Base-by-base conservation (phyloP, 2,113 vertebrate species). In the Pseudopodoces humilis region DNA sequence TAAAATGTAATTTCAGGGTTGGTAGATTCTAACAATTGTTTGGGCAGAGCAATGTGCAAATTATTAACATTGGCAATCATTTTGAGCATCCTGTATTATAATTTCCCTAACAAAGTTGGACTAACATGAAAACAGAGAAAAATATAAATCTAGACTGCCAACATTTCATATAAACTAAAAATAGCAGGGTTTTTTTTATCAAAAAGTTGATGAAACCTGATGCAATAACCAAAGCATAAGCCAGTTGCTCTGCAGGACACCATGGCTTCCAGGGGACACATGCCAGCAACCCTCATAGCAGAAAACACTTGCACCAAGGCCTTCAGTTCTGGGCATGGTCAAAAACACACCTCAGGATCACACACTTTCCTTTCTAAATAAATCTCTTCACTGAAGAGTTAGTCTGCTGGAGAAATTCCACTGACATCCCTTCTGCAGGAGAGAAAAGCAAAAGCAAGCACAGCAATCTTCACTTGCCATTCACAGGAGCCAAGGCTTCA, bases 301-400 rank as follows among this genome's bases (percentile, higher is more conserved):
- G 23, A 0, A 39, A 37, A 28, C 14, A 3, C 2, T 16, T 1
- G 0, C 24, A 28, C 11, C 25, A 53, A 39, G 43, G 8, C 15
- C 15, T 35, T 90, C 13, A 1, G 22, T 41, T 68, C 37, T n/a
- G 25, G 11, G 31, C 8, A 25, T 1, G 1, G 13, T n/a, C 9
- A 58, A 55, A 37, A 87, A 35, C 17, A 27, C 1, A 3, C 17
- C 3, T 2, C 23, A 33, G 35, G 25, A n/a, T 23, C 47, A 12
- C 21, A 39, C 6, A 7, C 2, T 58, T 68, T 25, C n/a, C 21
- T 56, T 79, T 37, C 30, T 52, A 52, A 88, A 49, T 25, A 37
- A 8, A 35, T n/a, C 12, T 47, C 53, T 49, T 15, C 28, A 60
- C 5, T 15, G 41, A 77, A 41, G 9, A 46, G 20, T 60, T 22